Evolutionary conservation across 2,113 vertebrate species (phyloP), one percentile per base, ranked within the genome.

Genomic region (Datnioides undecimradiatus): DNA sequence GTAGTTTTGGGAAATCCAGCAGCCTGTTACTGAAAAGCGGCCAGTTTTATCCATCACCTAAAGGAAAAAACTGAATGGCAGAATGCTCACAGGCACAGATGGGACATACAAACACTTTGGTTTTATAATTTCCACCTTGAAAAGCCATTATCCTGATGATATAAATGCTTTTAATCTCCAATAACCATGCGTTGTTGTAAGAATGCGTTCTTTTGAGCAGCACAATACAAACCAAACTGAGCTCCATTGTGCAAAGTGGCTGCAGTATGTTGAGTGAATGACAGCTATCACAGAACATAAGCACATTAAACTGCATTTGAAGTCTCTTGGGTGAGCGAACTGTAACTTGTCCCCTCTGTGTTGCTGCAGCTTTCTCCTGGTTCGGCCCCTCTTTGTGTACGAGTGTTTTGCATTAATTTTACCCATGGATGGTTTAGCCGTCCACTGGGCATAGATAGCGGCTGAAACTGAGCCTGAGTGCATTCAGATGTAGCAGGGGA

Each of bases 391-490:
- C 74, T 77, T 83, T 75, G 67, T 87, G 34, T 68, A 21, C 21
- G 66, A 79, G 19, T 64, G 72, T 77, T 81, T 72, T 76, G 83
- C 76, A 90, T 86, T 82, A 19, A 79, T 74, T 85, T 83, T 25
- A 88, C 77, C 58, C 80, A 82, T 79, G 79, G 84, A 68, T 84
- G 80, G 23, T 82, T 83, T 19, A 55, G 54, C 38, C 34, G 14
- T 84, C 71, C 59, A 23, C 23, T 34, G 79, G 41, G 80, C 62
- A 67, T 74, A 55, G 86, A 82, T 46, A 87, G 67, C 59, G 82
- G 68, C 70, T 81, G 73, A 88, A 81, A 77, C 33, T 43, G 36
- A 84, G 79, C 41, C 80, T 52, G 45, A 13, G 65, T 65, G 66
- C 58, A 76, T 80, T 86, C 40, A 71, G 52, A 87, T 79, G 52